These are phyloP conservation scores for Aegotheles bennettii DNA, from an alignment of 2,113 vertebrate genomes.

Conservation along the genomic window DNA sequence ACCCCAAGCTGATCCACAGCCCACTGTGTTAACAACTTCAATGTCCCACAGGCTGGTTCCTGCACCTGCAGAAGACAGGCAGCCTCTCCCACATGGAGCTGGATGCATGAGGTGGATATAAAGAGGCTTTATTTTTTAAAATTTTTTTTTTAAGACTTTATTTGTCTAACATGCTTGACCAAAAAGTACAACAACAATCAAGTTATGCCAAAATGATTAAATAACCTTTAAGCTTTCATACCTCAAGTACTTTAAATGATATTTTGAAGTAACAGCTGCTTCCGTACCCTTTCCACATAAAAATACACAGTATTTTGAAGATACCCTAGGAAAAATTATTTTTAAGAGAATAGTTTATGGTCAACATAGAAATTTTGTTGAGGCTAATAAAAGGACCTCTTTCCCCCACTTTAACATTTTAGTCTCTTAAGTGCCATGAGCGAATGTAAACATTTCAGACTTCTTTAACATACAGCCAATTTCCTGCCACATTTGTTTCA, in stretches of 20 bases:
- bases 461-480: conserved; percentile 30
- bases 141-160: conserved; percentile 75
- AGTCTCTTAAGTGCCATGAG: not conserved
- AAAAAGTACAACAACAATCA: conserved; percentile 76
- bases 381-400: conserved; percentile 4
- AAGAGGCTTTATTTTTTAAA: not conserved
- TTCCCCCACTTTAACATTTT: not conserved
- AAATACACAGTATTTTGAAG: conserved; percentile 77
- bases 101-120: not conserved
- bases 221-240: conserved; percentile 54
- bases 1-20: not conserved
- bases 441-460: conserved; percentile 44
- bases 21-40: accelerated
- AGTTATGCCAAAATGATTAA: conserved; percentile 71
- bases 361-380: conserved; percentile 50
- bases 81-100: not conserved
- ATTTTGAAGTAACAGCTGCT: conserved; percentile 71
- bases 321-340: conserved; percentile 66
- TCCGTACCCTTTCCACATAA: conserved; percentile 69
- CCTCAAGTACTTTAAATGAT: conserved; percentile 59
- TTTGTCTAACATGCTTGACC: conserved; percentile 79
- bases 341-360: conserved; percentile 64
- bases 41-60: not conserved
- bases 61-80: not conserved
- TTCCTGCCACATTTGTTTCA: conserved; percentile 32